These are phyloP conservation scores for Paracentrotus lividus DNA, from an alignment of 53 echinoderm and acorn worm species.

Conservation along the genomic window DNA sequence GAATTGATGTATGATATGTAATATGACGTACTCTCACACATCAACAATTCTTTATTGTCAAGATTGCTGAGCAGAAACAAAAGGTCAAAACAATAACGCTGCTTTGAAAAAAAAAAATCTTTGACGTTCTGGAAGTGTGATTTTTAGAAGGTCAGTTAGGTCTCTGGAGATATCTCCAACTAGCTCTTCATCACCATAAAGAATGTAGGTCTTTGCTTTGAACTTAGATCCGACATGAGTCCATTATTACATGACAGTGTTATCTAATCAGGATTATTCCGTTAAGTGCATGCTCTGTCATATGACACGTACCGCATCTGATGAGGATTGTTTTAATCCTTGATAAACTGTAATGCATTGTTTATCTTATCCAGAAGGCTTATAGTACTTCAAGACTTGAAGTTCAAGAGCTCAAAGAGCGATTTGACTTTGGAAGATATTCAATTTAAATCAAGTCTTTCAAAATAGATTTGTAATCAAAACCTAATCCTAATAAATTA, in stretches of 20 bases:
- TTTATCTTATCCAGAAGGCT: too few species aligned
- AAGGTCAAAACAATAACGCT: conserved; percentile 7
- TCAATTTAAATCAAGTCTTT: too few species aligned
- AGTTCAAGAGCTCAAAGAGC: too few species aligned
- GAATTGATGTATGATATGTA: not conserved
- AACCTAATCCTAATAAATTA: too few species aligned
- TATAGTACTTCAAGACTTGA: too few species aligned
- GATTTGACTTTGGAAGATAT: too few species aligned
- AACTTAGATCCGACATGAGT: not conserved
- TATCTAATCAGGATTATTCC: not conserved
- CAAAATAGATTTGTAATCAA: too few species aligned
- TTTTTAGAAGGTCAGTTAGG: not conserved
- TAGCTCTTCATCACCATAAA: not conserved
- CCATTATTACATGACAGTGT: conserved; percentile 4
- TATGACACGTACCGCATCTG: not conserved
- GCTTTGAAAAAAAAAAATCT: too few species aligned
- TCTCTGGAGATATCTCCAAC: not conserved
- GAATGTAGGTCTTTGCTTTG: not conserved
- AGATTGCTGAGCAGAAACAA: not conserved
- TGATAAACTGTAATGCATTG: not conserved
- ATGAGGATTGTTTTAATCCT: not conserved
- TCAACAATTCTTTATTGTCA: not conserved
- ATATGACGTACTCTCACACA: not conserved
- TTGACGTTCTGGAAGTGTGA: not conserved
- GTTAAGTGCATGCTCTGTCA: conserved; percentile 12